Conservation (phyloP, 2,797 vertebrate genomes). For the Tarsius wallacei region DNA sequence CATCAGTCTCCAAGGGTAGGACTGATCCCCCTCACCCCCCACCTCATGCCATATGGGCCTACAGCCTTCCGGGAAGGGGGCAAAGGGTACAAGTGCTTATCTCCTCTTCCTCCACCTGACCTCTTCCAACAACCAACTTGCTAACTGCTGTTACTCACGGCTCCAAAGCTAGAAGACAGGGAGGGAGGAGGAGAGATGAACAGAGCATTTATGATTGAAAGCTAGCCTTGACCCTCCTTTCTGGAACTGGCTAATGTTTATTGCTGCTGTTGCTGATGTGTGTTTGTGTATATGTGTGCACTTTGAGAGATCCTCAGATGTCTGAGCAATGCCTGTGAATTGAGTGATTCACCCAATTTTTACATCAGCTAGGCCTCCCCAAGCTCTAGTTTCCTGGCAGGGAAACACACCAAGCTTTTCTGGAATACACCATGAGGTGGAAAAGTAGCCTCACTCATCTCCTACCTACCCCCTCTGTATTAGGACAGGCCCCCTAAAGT, state of each 20-base stretch:
- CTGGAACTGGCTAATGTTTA: neutral
- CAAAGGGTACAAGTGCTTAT: no score
- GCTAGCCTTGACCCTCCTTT: neutral
- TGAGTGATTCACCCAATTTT: neutral
- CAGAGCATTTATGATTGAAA: neutral
- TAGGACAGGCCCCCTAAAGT: neutral
- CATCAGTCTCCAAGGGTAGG: neutral
- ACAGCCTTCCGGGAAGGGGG: neutral
- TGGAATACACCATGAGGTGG: neutral
- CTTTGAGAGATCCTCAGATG: neutral
- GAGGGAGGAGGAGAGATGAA: neutral
- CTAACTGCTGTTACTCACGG: neutral
- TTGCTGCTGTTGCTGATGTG: neutral
- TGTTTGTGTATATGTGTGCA: neutral
- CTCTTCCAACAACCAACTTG: neutral
- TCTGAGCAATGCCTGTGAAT: neutral
- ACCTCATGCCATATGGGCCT: accelerated
- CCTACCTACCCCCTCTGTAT: neutral
- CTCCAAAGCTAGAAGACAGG: neutral
- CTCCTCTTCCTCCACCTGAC: neutral
- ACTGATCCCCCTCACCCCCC: no score
- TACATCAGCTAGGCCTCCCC: neutral
- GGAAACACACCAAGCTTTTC: neutral
- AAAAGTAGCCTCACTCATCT: neutral
- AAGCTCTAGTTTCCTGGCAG: neutral